These are phyloP conservation scores for Mormyrus lacerda DNA, from an alignment of 2,113 vertebrate genomes.

Conservation along the genomic window DNA sequence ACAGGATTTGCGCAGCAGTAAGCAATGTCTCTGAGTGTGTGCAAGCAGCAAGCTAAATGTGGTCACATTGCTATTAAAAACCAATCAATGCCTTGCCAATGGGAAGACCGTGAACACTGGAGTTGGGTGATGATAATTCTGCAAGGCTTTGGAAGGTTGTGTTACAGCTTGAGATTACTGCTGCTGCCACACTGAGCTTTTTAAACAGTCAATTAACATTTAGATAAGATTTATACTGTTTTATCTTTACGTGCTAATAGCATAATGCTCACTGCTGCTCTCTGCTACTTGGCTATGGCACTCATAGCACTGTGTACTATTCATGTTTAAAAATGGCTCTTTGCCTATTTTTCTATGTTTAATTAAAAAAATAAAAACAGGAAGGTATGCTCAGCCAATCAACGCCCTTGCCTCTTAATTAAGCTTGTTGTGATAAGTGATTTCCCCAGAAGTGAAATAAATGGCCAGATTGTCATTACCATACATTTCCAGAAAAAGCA, in stretches of 20 bases:
- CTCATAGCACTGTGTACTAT: neutral
- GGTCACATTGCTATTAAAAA: conserved; percentile 45
- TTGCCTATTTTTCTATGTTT: neutral
- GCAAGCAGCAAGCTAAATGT: conserved; percentile 20
- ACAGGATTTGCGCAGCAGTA: conserved; percentile 19
- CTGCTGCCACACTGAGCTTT: neutral
- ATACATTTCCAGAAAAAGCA: neutral
- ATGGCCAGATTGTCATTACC: neutral
- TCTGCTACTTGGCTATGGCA: neutral
- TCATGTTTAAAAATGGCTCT: neutral
- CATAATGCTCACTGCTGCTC: neutral
- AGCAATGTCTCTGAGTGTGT: neutral
- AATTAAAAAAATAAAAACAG: neutral
- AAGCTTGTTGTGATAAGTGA: neutral
- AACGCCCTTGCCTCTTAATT: neutral
- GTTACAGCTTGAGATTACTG: neutral
- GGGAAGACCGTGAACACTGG: neutral
- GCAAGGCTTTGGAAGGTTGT: neutral
- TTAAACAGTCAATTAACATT: neutral
- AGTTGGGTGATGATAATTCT: neutral
- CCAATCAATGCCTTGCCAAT: conserved; percentile 36
- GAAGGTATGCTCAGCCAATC: neutral
- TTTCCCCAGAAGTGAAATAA: neutral
- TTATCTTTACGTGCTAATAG: neutral
- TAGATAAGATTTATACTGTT: neutral